Conservation (phyloP, 1,140 invertebrate genomes). For the Meloidogyne exigua region DNA sequence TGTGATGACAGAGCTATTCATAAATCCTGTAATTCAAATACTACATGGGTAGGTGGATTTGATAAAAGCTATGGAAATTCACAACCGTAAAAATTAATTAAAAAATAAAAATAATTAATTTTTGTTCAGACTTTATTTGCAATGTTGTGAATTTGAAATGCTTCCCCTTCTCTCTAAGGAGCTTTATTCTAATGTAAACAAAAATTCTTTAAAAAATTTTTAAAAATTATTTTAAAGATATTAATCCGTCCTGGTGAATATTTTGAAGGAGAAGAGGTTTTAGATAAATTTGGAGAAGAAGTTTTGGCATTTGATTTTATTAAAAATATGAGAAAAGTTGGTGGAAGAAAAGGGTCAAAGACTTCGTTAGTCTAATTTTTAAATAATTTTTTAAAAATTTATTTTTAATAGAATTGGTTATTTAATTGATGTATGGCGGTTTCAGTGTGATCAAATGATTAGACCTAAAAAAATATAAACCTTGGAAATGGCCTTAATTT, state of each 20-base stretch:
- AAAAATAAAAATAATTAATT: neutral
- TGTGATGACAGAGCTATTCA: constrained; percentile 55
- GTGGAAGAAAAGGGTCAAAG: constrained; percentile 4
- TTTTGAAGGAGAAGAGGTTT: constrained; percentile 60
- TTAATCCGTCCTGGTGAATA: constrained; percentile 53
- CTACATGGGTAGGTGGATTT: constrained; percentile 55
- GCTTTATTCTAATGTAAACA: constrained; percentile 48
- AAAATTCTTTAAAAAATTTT: neutral
- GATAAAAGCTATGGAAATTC: constrained; percentile 53
- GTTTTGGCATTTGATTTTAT: constrained; percentile 53
- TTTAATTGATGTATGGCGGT: constrained; percentile 35
- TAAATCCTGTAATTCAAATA: constrained; percentile 46
- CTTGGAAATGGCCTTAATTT: constrained; percentile 41
- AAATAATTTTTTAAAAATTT: neutral
- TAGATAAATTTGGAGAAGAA: constrained; percentile 50
- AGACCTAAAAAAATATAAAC: constrained; percentile 40
- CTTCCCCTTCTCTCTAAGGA: constrained; percentile 46
- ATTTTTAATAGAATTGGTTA: constrained; percentile 32
- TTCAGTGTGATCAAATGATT: constrained; percentile 37
- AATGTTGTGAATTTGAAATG: constrained; percentile 59
- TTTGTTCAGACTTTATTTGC: constrained; percentile 46
- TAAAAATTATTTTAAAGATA: neutral
- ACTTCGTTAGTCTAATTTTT: constrained; percentile 11
- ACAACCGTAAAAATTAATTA: constrained; percentile 43
- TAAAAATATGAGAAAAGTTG: constrained; percentile 44